A percentile compares a stretch with the other conserved stretches of the same genome.
phyloP scores from a whole-genome alignment of 35 echinoderm and acorn worm species.

The Heliocidaris erythrogramma region DNA sequence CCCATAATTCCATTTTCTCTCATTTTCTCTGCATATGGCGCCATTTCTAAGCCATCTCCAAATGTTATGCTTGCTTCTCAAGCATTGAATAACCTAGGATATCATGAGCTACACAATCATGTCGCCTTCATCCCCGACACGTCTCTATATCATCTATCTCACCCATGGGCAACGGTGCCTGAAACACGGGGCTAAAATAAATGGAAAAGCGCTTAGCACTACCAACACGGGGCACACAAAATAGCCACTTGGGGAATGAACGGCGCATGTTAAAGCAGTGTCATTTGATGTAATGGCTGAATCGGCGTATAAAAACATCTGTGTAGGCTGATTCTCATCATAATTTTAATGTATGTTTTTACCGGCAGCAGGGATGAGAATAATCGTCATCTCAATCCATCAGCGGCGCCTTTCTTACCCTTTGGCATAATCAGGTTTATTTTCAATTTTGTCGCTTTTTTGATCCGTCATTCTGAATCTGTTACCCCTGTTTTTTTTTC shows the following conservation, averaged over 20 bases:
- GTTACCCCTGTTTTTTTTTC: not conserved
- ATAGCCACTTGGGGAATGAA: not conserved
- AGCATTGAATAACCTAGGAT: too few relatives aligned
- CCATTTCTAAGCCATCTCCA: too few relatives aligned
- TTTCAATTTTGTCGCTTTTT: not conserved
- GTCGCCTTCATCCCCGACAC: too few relatives aligned
- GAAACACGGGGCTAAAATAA: not conserved
- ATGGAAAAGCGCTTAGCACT: not conserved
- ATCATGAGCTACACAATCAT: too few relatives aligned
- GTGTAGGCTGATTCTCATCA: not conserved
- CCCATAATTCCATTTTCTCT: too few relatives aligned
- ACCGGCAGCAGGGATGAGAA: not conserved
- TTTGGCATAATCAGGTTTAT: not conserved
- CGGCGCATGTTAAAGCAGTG: not conserved
- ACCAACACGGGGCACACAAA: not conserved
- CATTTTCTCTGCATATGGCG: too few relatives aligned
- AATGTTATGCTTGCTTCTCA: too few relatives aligned
- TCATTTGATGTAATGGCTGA: not conserved
- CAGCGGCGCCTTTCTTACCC: not conserved
- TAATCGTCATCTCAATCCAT: not conserved
- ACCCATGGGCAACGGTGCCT: not conserved
- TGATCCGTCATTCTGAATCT: not conserved
- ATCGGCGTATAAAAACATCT: not conserved
- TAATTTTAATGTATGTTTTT: not conserved
- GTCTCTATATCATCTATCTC: too few relatives aligned